phyloP scores from a whole-genome alignment of 2,888 invertebrate genomes.

The Chorisops tibialis region DNA sequence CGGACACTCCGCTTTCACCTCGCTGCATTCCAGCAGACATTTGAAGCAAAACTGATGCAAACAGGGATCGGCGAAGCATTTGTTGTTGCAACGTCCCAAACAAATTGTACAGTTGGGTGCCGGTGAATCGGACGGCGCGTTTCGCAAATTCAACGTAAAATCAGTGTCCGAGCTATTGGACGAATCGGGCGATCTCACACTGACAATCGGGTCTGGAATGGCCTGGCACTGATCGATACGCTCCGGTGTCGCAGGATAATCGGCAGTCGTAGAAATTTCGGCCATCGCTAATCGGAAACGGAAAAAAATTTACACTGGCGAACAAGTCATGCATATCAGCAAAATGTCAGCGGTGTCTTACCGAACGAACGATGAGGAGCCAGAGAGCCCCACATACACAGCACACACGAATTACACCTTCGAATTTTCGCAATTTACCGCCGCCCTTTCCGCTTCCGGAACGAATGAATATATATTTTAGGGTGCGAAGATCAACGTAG shows the following conservation, averaged over 20 bases:
- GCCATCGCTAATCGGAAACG: constrained; percentile 15
- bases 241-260: constrained; percentile 37
- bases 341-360: neutral
- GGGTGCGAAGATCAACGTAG: too few species aligned
- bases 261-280: constrained; percentile 20
- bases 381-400: neutral
- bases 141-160: constrained; percentile 55
- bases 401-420: too few species aligned
- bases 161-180: constrained; percentile 53
- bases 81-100: constrained; percentile 78
- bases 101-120: constrained; percentile 92
- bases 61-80: constrained; percentile 88
- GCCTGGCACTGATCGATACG: constrained; percentile 34
- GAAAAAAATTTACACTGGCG: neutral
- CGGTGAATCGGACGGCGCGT: constrained; percentile 60
- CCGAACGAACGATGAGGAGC: neutral
- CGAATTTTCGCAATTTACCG: constrained; percentile 9
- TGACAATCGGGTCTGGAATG: constrained; percentile 34
- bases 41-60: constrained; percentile 92
- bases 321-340: constrained; percentile 25
- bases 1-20: constrained; percentile 91
- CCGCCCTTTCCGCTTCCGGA: constrained; percentile 2
- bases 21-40: constrained; percentile 91
- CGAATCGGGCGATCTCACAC: constrained; percentile 35
- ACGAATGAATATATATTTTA: neutral